Evolutionary conservation across 2,888 invertebrate species (phyloP).

Genomic region (Pachliopta kotzebuea): DNA sequence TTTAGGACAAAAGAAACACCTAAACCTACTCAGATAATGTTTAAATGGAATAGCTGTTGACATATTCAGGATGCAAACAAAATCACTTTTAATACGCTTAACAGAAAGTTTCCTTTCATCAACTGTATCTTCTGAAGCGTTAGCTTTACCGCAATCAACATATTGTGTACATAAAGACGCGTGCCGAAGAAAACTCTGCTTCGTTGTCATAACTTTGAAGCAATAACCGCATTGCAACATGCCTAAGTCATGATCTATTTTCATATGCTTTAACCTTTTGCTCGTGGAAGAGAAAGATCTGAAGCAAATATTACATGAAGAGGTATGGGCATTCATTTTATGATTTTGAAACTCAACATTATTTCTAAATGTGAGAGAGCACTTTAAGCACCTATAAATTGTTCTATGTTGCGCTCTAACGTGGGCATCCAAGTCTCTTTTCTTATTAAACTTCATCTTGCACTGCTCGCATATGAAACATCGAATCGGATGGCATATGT

Average conservation of each 20-base stretch:
- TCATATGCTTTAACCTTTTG: constrained; percentile 57
- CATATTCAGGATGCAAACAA: constrained; percentile 60
- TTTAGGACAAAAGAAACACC: constrained; percentile 66
- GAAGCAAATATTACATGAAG: constrained; percentile 60
- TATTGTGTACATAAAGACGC: constrained; percentile 45
- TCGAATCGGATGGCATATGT: constrained; percentile 47
- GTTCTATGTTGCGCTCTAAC: constrained; percentile 49
- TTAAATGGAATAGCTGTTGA: constrained; percentile 66
- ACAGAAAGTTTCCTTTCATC: constrained; percentile 43
- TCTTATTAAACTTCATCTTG: constrained; percentile 53
- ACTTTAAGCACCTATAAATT: constrained; percentile 51
- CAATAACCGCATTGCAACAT: constrained; percentile 56
- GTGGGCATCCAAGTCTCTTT: constrained; percentile 54
- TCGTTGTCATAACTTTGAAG: constrained; percentile 49
- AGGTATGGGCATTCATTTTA: constrained; percentile 50
- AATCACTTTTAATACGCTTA: constrained; percentile 49
- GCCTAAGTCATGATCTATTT: constrained; percentile 48
- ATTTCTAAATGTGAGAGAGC: constrained; percentile 44
- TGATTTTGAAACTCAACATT: constrained; percentile 49
- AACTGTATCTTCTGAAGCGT: background rate
- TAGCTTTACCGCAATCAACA: constrained; percentile 2
- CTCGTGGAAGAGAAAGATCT: constrained; percentile 49
- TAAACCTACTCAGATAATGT: constrained; percentile 56
- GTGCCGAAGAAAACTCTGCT: constrained; percentile 55
- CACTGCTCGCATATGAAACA: constrained; percentile 52